Evolutionary conservation across 2,888 invertebrate species (phyloP), one percentile per base, ranked within the genome.

Genomic region (Orchesellides sinensis): DNA sequence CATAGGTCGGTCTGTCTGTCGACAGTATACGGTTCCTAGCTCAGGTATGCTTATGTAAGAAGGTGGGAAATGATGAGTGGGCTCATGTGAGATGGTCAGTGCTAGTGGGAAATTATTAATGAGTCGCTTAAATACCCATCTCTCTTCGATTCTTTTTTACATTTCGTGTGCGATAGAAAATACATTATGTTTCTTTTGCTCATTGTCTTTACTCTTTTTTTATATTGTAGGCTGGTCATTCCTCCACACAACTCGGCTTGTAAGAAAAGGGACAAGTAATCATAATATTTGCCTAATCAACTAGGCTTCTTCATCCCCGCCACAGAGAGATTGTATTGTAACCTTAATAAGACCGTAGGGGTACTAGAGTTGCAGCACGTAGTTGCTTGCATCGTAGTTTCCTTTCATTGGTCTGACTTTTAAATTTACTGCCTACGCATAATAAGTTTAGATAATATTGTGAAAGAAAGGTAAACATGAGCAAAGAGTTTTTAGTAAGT

Each of bases 61-160:
- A 40, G 45, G 70, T 54, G 45, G 40, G 25, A 72, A 59, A 40
- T 54, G 45, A 29, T 32, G 5, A 56, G 75, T 65, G 49, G 47
- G 23, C n/a, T 52, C 12, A 63, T 74, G 17, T 52, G 27, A 65
- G 65, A 66, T 75, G 66, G 74, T 23, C 59, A 59, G 56, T 52
- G 54, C 63, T 79, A 72, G 79, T 79, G 45, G 79, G 54, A 79
- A 72, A 79, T 72, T 66, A 73, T 73, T 80, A 80, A 80, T 80
- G 80, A 73, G 72, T 66, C 59, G 80, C 80, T 80, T 80, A 80
- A 80, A 80, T 80, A 80, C 73, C 69, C 80, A 80, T 80, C 73
- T 80, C 61, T 80, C 80, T 80, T 72, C 66, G n/a, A n/a, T n/a
- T n/a, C n/a, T n/a, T 77, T 49, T 47, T 70, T 45, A 54, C 35